Evolutionary conservation across 2,797 vertebrate genomes (phyloP), one percentile per base, ranked within the genome.

Genomic region (Silurus lanzhouensis): DNA sequence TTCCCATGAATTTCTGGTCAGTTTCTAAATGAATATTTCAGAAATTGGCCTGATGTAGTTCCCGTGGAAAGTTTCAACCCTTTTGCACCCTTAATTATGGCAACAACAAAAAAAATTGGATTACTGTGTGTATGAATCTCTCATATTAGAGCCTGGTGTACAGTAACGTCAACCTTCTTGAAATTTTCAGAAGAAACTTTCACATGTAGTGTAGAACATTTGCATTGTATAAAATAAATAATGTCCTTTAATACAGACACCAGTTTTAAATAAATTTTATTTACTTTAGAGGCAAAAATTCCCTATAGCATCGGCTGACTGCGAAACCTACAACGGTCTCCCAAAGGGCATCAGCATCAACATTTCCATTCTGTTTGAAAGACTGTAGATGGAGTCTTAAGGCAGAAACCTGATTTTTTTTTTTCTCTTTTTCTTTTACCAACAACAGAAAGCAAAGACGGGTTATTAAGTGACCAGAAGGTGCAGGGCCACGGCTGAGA

Each of bases 241-340:
- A 22, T 1, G 15, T 17, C 27, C 22, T 52, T 72, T 15, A 52
- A 31, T 38, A 86, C 70, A 52, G 75, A 92, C 91, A 91, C 94
- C 94, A 94, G 94, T 95, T 95, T 92, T 93, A 95, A 95, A 95
- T 95, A 93, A 95, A 91, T 92, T 96, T 90, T 93, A 92, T 95
- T 95, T 95, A 95, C 95, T 96, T 93, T 84, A 90, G 90, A 95
- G 94, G 95, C 95, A 95, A 92, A 95, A 92, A 95, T 93, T 95
- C 93, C 94, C 93, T 93, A 92, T 93, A 95, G 94, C 93, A 93
- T 91, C 94, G 64, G 86, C 84, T 93, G 93, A 95, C 92, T 94
- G 92, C 90, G 93, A 91, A 93, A 92, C 93, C 94, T 93, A 94
- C 90, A 92, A 92, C 90, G 89, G 90, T 94, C 93, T 94, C 94